phyloP scores from a whole-genome alignment of 2,113 vertebrate genomes.

The Otocyon megalotis region DNA sequence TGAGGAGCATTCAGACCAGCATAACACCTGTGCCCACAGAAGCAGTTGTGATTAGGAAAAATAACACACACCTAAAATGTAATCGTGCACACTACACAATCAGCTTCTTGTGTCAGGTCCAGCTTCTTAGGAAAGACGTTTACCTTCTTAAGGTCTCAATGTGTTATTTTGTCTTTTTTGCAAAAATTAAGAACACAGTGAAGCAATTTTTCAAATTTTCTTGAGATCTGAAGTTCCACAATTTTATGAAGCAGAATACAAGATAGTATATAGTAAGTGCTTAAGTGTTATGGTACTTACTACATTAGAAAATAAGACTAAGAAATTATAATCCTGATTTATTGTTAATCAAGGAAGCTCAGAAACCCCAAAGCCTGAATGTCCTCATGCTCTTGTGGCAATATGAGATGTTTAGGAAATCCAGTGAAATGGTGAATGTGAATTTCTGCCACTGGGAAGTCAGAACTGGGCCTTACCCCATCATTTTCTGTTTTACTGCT shows the following conservation, averaged over 20 bases:
- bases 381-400: rapidly evolving
- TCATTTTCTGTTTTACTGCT: neutral
- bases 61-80: neutral
- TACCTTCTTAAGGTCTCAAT: neutral
- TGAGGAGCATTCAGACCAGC: neutral
- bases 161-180: neutral
- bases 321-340: neutral
- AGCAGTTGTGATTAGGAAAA: neutral
- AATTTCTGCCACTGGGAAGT: neutral
- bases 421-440: neutral
- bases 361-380: neutral
- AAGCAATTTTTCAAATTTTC: neutral
- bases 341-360: neutral
- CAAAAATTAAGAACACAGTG: slow-evolving; percentile 19
- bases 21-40: neutral
- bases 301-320: neutral
- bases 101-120: neutral
- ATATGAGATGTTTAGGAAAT: neutral
- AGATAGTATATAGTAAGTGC: neutral
- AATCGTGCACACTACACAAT: neutral
- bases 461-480: neutral
- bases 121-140: neutral
- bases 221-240: neutral
- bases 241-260: neutral
- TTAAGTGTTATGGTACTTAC: neutral